Conservation (phyloP, 2,888 invertebrate genomes). For the Synanthedon formicaeformis region DNA sequence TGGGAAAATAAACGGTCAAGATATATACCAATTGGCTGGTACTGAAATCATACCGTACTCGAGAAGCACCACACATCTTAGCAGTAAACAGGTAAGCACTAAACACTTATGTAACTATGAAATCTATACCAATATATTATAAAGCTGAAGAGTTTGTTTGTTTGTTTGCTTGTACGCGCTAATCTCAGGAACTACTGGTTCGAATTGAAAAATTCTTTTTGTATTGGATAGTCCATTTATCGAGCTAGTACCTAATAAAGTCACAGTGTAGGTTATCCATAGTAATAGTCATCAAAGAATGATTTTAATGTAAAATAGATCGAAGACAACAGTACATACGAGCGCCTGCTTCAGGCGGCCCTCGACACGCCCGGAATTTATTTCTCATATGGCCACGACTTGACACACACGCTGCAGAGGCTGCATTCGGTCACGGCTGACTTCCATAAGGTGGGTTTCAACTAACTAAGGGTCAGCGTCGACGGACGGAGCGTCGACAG, state of each 20-base stretch:
- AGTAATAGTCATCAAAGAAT: no score
- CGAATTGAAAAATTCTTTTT: no score
- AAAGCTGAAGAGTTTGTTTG: no score
- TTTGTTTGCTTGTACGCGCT: no score
- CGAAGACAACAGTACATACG: conserved; percentile 84
- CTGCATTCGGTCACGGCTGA: conserved; percentile 86
- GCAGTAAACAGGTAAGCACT: conserved; percentile 75
- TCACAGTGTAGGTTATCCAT: no score
- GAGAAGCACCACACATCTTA: conserved; percentile 86
- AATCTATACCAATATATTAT: not conserved
- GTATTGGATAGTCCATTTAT: no score
- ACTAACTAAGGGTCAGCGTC: no score
- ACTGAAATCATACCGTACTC: conserved; percentile 89
- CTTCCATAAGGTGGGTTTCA: conserved; percentile 77
- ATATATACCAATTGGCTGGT: conserved; percentile 82
- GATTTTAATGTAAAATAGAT: conserved; percentile 52
- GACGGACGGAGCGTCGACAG: no score
- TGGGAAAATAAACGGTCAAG: conserved; percentile 84
- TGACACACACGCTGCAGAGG: conserved; percentile 92
- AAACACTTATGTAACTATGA: conserved; percentile 1
- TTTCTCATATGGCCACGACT: conserved; percentile 93
- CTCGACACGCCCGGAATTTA: conserved; percentile 89
- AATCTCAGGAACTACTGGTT: no score
- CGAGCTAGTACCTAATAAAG: no score
- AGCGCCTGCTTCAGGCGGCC: conserved; percentile 86